Conservation (phyloP, 2,888 invertebrate genomes). For the Eupithecia vulgata region DNA sequence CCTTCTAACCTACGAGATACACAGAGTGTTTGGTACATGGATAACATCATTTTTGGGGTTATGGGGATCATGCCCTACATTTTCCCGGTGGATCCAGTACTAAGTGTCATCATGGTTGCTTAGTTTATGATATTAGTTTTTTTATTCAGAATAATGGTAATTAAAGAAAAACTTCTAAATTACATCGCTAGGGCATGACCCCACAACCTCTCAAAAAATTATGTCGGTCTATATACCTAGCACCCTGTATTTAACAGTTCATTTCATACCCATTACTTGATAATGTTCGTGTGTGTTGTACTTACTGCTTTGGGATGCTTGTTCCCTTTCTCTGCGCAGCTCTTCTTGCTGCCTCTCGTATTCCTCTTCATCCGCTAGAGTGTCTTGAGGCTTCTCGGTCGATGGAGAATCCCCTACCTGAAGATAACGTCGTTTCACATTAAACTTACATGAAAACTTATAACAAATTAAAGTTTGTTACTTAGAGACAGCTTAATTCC, state of each 20-base stretch:
- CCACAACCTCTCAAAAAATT: neutral
- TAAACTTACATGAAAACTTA: neutral
- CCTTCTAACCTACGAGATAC: neutral
- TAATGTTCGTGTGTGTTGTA: constrained; percentile 35
- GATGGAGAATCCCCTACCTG: constrained; percentile 71
- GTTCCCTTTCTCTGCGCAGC: constrained; percentile 64
- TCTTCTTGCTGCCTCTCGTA: constrained; percentile 75
- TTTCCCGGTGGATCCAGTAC: neutral
- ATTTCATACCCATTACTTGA: neutral
- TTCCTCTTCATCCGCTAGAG: constrained; percentile 75
- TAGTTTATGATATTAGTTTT: no score
- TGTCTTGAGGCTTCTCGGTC: constrained; percentile 66
- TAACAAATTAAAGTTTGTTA: no score
- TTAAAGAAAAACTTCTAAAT: no score
- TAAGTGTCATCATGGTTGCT: no score
- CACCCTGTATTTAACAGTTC: neutral
- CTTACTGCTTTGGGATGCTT: constrained; percentile 72
- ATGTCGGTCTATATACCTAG: neutral
- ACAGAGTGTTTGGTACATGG: neutral
- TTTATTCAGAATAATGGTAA: no score
- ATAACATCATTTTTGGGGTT: neutral
- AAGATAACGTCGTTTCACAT: neutral
- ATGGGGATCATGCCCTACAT: neutral
- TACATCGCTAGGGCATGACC: no score
- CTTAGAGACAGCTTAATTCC: no score